Evolutionary conservation across 2,797 vertebrate species (phyloP).

Genomic region (Threskiornis aethiopicus): DNA sequence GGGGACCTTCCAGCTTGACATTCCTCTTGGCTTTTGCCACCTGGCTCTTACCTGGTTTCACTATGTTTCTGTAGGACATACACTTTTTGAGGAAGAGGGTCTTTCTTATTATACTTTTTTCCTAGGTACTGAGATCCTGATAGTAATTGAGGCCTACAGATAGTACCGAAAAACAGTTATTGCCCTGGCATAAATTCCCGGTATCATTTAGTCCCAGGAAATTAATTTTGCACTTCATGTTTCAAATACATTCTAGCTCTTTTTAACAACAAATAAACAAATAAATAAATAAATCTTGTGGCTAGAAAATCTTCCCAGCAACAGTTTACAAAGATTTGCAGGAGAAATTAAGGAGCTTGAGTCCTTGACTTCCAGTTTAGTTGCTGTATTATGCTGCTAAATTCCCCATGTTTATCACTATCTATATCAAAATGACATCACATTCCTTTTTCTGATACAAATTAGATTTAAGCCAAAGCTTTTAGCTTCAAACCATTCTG

Average conservation of each 20-base stretch:
- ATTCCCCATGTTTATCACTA: neutral
- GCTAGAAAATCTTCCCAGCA: neutral
- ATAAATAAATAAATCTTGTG: neutral
- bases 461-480: conserved; percentile 16
- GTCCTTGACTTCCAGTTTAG: neutral
- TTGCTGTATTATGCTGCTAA: neutral
- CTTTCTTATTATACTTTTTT: neutral
- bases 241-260: neutral
- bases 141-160: neutral
- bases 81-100: neutral
- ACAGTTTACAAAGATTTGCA: neutral
- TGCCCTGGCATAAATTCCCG: neutral
- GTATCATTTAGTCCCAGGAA: neutral
- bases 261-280: neutral
- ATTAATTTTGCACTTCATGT: neutral
- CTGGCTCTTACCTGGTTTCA: neutral
- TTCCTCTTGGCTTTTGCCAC: neutral
- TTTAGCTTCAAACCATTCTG: neutral
- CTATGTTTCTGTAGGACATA: neutral
- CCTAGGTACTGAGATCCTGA: neutral
- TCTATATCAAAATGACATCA: neutral
- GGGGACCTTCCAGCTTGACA: neutral
- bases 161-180: neutral
- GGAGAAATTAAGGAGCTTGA: neutral
- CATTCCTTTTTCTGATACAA: neutral